Evolutionary conservation across 2,113 vertebrate species (phyloP).

Genomic region (Menura novaehollandiae): DNA sequence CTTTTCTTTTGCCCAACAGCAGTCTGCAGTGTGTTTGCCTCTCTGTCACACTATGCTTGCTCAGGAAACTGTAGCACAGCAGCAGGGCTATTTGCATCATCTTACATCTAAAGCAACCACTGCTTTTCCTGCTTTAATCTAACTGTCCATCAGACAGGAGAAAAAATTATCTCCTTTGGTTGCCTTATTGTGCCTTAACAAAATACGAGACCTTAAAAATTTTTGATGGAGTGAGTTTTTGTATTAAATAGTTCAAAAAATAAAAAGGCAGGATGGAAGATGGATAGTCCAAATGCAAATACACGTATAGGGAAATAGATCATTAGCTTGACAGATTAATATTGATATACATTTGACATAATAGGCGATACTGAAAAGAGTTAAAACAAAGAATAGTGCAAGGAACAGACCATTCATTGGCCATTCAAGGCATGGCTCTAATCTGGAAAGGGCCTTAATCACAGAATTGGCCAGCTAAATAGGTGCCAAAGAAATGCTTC

Average conservation of each 20-base stretch:
- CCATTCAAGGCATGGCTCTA: not conserved
- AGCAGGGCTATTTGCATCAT: not conserved
- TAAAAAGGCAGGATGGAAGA: not conserved
- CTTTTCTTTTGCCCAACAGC: not conserved
- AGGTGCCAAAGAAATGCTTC: constrained; percentile 1
- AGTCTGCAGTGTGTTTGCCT: not conserved
- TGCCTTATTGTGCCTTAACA: not conserved
- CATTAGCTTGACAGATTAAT: not conserved
- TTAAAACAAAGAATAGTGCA: not conserved
- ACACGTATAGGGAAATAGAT: not conserved
- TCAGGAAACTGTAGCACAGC: not conserved
- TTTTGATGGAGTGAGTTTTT: not conserved
- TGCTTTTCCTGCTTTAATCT: not conserved
- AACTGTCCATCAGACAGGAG: not conserved
- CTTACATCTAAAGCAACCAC: not conserved
- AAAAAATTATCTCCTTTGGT: not conserved
- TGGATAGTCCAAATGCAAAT: not conserved
- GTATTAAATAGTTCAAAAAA: not conserved
- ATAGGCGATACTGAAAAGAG: not conserved
- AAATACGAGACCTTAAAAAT: not conserved
- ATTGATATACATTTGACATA: not conserved
- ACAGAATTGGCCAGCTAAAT: not conserved
- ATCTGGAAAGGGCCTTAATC: not conserved
- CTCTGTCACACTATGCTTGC: accelerated
- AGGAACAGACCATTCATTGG: not conserved